Evolutionary conservation across 1,140 invertebrate species (phyloP).

Genomic region (Heliconius eleuchia): DNA sequence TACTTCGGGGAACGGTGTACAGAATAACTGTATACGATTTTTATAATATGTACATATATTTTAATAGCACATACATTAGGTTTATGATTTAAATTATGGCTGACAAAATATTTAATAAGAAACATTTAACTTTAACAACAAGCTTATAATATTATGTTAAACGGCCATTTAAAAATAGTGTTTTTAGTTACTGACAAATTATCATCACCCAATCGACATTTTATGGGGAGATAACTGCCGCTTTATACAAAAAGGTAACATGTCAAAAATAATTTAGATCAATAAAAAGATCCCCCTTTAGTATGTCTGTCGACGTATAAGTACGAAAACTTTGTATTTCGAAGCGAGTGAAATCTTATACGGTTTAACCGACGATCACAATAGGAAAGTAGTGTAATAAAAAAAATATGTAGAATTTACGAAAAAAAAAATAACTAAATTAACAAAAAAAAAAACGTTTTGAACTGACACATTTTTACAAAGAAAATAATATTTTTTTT

Average conservation of each 20-base stretch:
- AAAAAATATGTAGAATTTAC: neutral
- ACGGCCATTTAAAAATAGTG: slow-evolving; percentile 2
- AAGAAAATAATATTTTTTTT: neutral
- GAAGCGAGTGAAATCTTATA: slow-evolving; percentile 1
- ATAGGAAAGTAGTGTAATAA: too few species aligned
- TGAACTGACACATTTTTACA: neutral
- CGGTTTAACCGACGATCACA: too few species aligned
- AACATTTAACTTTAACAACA: neutral
- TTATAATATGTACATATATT: neutral
- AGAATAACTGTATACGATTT: neutral
- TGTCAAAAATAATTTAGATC: slow-evolving; percentile 12
- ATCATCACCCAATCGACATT: slow-evolving; percentile 2
- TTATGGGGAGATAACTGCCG: slow-evolving; percentile 5
- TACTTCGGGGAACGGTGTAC: neutral
- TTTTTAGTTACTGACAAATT: neutral
- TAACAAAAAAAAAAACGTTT: too few species aligned
- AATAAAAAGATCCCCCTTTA: slow-evolving; percentile 3
- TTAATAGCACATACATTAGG: neutral
- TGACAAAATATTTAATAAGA: neutral
- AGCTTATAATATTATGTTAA: slow-evolving; percentile 2
- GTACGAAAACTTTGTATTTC: neutral
- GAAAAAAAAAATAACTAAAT: too few species aligned
- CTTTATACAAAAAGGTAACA: slow-evolving; percentile 11
- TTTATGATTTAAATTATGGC: neutral
- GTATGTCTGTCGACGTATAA: neutral